A percentile compares a stretch with the other conserved stretches of the same genome.
These are phyloP conservation scores for Drosophila triauraria DNA, from an alignment of 1,140 invertebrate genomes.

Conservation along the genomic window DNA sequence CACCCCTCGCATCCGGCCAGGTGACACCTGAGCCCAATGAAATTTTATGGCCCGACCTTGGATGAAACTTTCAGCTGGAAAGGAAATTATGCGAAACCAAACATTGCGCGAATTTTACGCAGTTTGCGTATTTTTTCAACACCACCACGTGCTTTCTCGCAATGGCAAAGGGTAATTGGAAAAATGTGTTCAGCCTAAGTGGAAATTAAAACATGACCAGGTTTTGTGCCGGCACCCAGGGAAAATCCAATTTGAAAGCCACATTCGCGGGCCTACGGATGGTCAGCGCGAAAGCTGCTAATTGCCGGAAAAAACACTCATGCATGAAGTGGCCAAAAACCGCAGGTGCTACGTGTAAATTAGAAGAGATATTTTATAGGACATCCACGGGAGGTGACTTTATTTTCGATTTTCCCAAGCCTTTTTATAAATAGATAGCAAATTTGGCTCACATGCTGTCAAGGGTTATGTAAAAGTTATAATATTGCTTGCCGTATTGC, in stretches of 20 bases:
- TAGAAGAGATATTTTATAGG: slow-evolving; percentile 13
- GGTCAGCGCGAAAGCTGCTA: slow-evolving; percentile 17
- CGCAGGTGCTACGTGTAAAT: neutral
- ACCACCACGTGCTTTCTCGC: neutral
- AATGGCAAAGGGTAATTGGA: slow-evolving; percentile 23
- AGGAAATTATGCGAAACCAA: slow-evolving; percentile 36
- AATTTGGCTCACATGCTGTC: too few relatives aligned
- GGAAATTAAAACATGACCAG: slow-evolving; percentile 36
- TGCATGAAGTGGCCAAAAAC: slow-evolving; percentile 25
- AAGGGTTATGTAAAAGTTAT: too few relatives aligned
- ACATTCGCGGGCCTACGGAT: neutral
- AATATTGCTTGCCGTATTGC: too few relatives aligned
- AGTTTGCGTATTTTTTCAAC: neutral
- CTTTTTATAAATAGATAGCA: too few relatives aligned
- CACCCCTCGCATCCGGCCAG: slow-evolving; percentile 1
- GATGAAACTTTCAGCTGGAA: slow-evolving; percentile 10
- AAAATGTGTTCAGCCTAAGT: slow-evolving; percentile 33
- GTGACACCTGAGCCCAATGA: slow-evolving; percentile 68
- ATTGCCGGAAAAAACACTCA: slow-evolving; percentile 29
- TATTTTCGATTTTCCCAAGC: neutral
- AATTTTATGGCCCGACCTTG: slow-evolving; percentile 61
- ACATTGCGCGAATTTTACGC: slow-evolving; percentile 27
- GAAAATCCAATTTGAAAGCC: slow-evolving; percentile 41
- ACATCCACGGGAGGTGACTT: neutral
- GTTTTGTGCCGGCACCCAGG: neutral